A percentile compares a stretch with the other conserved stretches of the same genome.
These are phyloP conservation scores for Euplagia quadripunctaria DNA, from an alignment of 2,888 invertebrate species.

Conservation along the genomic window DNA sequence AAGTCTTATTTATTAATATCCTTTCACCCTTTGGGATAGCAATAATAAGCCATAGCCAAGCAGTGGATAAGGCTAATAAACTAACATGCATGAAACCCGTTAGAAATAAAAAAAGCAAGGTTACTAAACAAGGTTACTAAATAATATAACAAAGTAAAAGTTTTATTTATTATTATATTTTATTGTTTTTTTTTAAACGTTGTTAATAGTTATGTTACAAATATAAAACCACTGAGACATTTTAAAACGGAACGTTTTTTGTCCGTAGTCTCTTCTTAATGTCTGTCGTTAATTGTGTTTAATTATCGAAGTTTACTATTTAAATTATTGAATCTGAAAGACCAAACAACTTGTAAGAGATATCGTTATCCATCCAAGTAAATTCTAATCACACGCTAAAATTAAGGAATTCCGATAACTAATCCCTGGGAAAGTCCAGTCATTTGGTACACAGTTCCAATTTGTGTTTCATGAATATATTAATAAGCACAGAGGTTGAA, in stretches of 20 bases:
- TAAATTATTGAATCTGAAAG: not conserved
- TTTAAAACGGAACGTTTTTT: not conserved
- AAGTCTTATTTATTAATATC: not conserved
- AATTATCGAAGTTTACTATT: not conserved
- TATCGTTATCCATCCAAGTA: constrained; percentile 49
- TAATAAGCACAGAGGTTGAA: constrained; percentile 55
- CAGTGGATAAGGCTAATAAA: too few species aligned
- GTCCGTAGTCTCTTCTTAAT: not conserved
- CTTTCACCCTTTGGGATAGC: not conserved
- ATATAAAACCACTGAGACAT: not conserved
- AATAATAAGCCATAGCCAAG: too few species aligned
- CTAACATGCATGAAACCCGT: too few species aligned
- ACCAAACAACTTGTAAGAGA: constrained; percentile 37
- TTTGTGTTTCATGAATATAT: constrained; percentile 75
- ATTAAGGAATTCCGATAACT: constrained; percentile 73
- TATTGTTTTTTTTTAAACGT: too few species aligned
- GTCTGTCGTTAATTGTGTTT: not conserved
- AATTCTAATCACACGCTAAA: constrained; percentile 67
- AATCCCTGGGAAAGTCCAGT: constrained; percentile 66
- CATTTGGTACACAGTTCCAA: constrained; percentile 70
- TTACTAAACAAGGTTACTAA: not conserved
- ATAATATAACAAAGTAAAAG: not conserved
- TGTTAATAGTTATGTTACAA: not conserved
- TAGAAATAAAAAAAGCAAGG: too few species aligned
- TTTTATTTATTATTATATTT: not conserved